Evolutionary conservation across 2,113 vertebrate species (phyloP).

Genomic region (Formicarius rufipectus): DNA sequence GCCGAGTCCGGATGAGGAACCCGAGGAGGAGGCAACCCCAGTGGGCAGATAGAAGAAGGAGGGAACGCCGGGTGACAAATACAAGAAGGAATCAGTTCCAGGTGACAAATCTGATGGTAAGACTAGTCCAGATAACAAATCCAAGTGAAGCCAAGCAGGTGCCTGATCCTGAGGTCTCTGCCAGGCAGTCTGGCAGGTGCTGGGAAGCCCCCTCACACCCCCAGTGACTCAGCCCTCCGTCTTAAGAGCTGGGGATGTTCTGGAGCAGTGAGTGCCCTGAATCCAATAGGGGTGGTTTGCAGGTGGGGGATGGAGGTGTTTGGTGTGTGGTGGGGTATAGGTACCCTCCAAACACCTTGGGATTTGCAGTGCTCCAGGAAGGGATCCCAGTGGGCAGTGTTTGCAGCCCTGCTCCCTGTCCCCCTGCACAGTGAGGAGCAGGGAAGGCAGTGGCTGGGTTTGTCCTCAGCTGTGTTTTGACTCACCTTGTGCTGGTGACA

Average conservation of each 20-base stretch:
- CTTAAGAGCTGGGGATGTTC: fast-evolving
- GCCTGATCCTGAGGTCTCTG: not conserved
- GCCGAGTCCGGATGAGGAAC: not conserved
- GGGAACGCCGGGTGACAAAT: not conserved
- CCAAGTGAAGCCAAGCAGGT: not conserved
- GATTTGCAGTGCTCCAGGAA: not conserved
- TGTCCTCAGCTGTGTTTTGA: not conserved
- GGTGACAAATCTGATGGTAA: fast-evolving
- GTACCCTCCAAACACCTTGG: not conserved
- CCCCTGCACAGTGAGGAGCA: not conserved
- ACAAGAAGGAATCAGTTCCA: too few species aligned
- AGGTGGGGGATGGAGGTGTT: not conserved
- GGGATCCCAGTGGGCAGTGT: not conserved
- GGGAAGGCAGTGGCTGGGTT: not conserved
- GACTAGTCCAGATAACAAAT: not conserved
- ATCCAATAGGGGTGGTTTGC: not conserved
- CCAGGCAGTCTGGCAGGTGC: not conserved
- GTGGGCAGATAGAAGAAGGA: fast-evolving
- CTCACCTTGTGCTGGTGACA: not conserved
- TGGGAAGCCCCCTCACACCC: not conserved
- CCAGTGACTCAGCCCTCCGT: fast-evolving
- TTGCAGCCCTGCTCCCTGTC: not conserved
- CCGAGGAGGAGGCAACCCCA: not conserved
- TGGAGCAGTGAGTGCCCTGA: not conserved
- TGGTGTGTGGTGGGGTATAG: not conserved